Evolutionary conservation across 2,113 vertebrate species (phyloP).

Genomic region (Oryzias celebensis): DNA sequence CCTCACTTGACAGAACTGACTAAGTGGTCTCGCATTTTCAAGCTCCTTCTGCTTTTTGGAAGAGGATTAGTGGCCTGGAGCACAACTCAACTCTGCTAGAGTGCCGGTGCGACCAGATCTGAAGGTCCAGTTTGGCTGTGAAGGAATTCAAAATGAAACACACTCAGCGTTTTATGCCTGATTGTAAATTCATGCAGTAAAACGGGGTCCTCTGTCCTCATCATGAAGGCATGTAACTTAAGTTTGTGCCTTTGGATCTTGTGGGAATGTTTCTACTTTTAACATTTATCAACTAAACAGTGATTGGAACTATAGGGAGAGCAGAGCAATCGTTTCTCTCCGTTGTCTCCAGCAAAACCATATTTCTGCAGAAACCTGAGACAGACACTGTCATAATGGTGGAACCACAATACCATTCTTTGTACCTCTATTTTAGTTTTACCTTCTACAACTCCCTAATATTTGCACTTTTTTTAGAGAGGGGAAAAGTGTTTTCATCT

Average conservation of each 20-base stretch:
- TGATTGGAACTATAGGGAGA: conserved; percentile 3
- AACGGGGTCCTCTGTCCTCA: neutral
- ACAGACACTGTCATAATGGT: neutral
- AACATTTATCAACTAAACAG: neutral
- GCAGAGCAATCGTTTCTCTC: neutral
- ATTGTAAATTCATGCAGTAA: neutral
- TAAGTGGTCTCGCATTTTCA: conserved; percentile 55
- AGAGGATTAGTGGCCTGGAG: conserved; percentile 56
- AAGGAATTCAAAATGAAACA: conserved; percentile 40
- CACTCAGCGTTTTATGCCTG: neutral
- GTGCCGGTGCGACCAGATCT: conserved; percentile 52
- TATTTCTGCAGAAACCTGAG: neutral
- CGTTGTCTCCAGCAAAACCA: neutral
- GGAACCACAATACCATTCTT: neutral
- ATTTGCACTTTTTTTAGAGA: too few species aligned
- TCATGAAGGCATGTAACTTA: neutral
- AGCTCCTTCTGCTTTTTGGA: conserved; percentile 41
- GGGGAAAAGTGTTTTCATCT: too few species aligned
- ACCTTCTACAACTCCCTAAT: too few species aligned
- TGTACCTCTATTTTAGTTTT: too few species aligned
- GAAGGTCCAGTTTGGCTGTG: conserved; percentile 15
- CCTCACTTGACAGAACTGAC: conserved; percentile 46
- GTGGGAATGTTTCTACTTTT: too few species aligned
- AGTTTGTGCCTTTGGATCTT: too few species aligned
- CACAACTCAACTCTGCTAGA: conserved; percentile 47